phyloP scores from a whole-genome alignment of 2,888 invertebrate species.

The Aleiodes testaceus region DNA sequence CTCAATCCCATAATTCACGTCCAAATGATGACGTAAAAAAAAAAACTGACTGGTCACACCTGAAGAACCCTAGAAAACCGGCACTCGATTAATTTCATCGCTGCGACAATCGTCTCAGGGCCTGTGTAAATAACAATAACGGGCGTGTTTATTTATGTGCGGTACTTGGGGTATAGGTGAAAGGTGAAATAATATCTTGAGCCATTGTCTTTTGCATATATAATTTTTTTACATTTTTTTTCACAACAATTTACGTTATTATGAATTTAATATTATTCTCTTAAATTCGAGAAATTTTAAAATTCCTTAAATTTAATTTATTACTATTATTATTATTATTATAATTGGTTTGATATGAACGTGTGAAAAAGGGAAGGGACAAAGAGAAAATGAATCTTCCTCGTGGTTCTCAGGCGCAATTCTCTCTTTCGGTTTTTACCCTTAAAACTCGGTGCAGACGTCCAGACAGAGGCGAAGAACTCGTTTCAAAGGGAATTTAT shows the following conservation, averaged over 20 bases:
- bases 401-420: constrained; percentile 62
- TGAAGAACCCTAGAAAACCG: constrained; percentile 5
- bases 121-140: constrained; percentile 45
- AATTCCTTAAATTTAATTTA: too few species aligned
- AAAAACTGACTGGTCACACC: constrained; percentile 11
- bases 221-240: constrained; percentile 36
- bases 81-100: constrained; percentile 15
- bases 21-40: constrained; percentile 23
- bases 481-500: constrained; percentile 64
- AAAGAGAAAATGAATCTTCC: constrained; percentile 67
- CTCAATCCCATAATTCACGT: constrained; percentile 11
- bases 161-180: constrained; percentile 17
- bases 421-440: constrained; percentile 40
- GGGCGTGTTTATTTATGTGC: constrained; percentile 50
- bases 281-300: constrained; percentile 6
- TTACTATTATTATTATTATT: too few species aligned
- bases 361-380: constrained; percentile 66
- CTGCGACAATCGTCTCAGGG: background rate
- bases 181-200: constrained; percentile 55
- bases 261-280: too few species aligned
- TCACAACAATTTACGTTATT: too few species aligned
- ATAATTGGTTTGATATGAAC: constrained; percentile 55
- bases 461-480: constrained; percentile 61
- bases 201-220: constrained; percentile 30
- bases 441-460: constrained; percentile 51